Evolutionary conservation across 2,888 invertebrate genomes (phyloP), one percentile per base, ranked within the genome.

Genomic region (Cartodere bifasciata): DNA sequence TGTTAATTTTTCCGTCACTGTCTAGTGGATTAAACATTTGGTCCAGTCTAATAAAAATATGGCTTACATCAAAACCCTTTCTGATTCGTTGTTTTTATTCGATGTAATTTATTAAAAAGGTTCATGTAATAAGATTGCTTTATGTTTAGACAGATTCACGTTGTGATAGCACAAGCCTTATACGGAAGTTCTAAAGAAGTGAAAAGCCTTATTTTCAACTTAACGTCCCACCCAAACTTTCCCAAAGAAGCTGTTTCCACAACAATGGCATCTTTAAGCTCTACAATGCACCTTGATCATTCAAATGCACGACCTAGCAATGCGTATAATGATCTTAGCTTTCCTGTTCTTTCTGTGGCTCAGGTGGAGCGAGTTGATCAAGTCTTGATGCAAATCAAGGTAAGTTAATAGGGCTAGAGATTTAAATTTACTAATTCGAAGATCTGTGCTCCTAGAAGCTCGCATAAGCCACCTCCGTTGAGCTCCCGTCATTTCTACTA

Each of bases 131-230:
- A n/a, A n/a, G n/a, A n/a, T n/a, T n/a, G n/a, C n/a, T n/a, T n/a
- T n/a, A n/a, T n/a, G n/a, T 13, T 7, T 32, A 55, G 56, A 38
- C 60, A 62, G 40, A 56, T 67, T 10, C 66, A 67, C 40, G 58
- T 60, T 52, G 50, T 65, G 12, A 52, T 70, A 34, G 68, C 69
- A 2, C 50, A 63, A 28, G 65, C 63, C 2, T 48, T 71, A 7
- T 66, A 59, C 39, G 57, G 56, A 2, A 63, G 67, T 6, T 52
- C 60, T 3, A 49, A 50, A 25, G 34, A 68, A 53, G 50, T 61
- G 48, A 50, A 64, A 56, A 46, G 54, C 53, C 27, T 53, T 51
- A 36, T 59, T 41, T 35, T 56, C 57, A 37, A 60, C 54, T 37
- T 62, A 53, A 28, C 59, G 46, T 41, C 40, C 11, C 38, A 43